Conservation (phyloP, 2,113 vertebrate species). For the Myrmecophaga tridactyla region DNA sequence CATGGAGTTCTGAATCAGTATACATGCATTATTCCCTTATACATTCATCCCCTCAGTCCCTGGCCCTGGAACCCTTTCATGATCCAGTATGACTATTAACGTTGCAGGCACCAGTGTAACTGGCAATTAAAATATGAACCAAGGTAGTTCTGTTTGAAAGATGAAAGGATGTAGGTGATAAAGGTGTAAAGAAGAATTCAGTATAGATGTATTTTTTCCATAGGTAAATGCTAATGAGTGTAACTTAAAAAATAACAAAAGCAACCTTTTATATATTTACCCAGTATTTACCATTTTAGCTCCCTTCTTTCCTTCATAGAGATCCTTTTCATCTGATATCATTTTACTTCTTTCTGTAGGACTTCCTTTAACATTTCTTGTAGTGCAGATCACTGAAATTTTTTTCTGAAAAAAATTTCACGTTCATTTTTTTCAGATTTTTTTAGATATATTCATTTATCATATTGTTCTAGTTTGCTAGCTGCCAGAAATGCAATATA, state of each 20-base stretch:
- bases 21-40: not conserved
- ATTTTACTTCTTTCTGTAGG: not conserved
- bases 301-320: not conserved
- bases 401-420: not conserved
- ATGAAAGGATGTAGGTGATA: not conserved
- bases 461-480: too few species aligned
- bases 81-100: not conserved
- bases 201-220: not conserved
- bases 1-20: not conserved
- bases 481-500: too few species aligned
- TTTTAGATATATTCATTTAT: too few species aligned
- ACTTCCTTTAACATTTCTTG: constrained; percentile 3
- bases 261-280: not conserved
- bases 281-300: not conserved
- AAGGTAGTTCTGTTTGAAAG: not conserved
- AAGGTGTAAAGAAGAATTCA: not conserved
- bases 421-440: too few species aligned
- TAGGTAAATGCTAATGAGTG: not conserved
- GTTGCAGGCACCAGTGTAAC: not conserved
- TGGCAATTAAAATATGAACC: not conserved
- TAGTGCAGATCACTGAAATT: not conserved
- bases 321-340: not conserved
- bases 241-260: not conserved
- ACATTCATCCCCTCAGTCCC: not conserved
- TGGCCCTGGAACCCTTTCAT: not conserved